These are phyloP conservation scores for Linurgus olivaceus DNA, from an alignment of 2,797 vertebrate genomes.

Conservation along the genomic window DNA sequence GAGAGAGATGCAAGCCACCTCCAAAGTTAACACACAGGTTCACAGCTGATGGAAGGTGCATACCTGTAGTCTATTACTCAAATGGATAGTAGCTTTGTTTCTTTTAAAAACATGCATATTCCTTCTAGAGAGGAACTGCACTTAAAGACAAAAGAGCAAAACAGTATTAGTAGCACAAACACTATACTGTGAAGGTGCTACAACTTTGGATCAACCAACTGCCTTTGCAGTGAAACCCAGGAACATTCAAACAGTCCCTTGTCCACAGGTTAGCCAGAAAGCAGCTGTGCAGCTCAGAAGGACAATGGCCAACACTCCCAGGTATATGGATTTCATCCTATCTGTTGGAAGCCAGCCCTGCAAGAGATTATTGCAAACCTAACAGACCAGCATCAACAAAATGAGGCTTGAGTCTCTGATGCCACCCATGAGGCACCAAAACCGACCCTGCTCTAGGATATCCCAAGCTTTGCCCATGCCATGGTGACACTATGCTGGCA, in stretches of 20 bases:
- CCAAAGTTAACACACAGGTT: not conserved
- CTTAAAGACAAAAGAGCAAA: not conserved
- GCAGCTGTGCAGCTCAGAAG: not conserved
- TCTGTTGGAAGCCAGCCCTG: accelerated
- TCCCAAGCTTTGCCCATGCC: not conserved
- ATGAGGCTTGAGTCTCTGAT: not conserved
- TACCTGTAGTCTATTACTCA: not conserved
- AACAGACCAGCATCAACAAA: not conserved
- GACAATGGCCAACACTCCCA: not conserved
- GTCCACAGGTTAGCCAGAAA: not conserved
- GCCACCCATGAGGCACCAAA: not conserved
- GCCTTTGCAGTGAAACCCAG: not conserved
- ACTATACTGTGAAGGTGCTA: not conserved
- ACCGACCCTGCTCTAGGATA: not conserved
- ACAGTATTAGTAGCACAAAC: not conserved
- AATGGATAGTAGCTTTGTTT: not conserved
- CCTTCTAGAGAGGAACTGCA: not conserved
- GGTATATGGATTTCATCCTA: not conserved
- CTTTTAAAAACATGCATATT: not conserved
- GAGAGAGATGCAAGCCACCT: not conserved
- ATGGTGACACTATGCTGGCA: not conserved
- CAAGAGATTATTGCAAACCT: not conserved
- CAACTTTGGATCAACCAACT: not conserved
- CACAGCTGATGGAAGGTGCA: not conserved
- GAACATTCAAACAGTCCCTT: not conserved